Percentiles rank a stretch among this genome's conserved stretches.
phyloP scores from a whole-genome alignment of 1,140 invertebrate species.

The Diorhabda carinulata region DNA sequence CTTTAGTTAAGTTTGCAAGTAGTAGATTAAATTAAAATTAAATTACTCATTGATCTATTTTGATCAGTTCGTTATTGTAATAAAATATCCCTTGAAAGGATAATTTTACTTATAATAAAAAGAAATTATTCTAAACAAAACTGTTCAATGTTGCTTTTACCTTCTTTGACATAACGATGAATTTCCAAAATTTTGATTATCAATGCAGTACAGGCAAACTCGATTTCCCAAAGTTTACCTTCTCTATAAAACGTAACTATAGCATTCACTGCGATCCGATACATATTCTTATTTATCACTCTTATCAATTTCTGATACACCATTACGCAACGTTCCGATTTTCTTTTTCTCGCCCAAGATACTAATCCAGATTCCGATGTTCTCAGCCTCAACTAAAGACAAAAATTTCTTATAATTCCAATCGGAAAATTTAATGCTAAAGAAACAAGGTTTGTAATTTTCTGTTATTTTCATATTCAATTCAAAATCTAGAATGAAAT shows the following conservation, averaged over 20 bases:
- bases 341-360: slow-evolving; percentile 17
- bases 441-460: too few species aligned
- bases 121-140: too few species aligned
- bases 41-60: too few species aligned
- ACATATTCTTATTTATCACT: slow-evolving; percentile 17
- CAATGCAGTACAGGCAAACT: slow-evolving; percentile 30
- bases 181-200: slow-evolving; percentile 24
- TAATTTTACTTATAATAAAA: too few species aligned
- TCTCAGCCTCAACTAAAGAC: not conserved
- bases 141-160: not conserved
- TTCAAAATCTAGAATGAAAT: not conserved
- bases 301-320: slow-evolving; percentile 23
- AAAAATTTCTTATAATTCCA: not conserved
- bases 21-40: too few species aligned
- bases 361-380: slow-evolving; percentile 12
- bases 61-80: too few species aligned
- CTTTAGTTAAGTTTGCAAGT: too few species aligned
- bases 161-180: slow-evolving; percentile 24
- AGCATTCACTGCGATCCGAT: slow-evolving; percentile 28
- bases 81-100: too few species aligned
- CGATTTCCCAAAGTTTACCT: slow-evolving; percentile 33
- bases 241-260: slow-evolving; percentile 35
- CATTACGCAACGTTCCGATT: slow-evolving; percentile 23
- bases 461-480: not conserved
- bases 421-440: too few species aligned